phyloP scores from a whole-genome alignment of 2,113 vertebrate genomes.

The Marmota monax region DNA sequence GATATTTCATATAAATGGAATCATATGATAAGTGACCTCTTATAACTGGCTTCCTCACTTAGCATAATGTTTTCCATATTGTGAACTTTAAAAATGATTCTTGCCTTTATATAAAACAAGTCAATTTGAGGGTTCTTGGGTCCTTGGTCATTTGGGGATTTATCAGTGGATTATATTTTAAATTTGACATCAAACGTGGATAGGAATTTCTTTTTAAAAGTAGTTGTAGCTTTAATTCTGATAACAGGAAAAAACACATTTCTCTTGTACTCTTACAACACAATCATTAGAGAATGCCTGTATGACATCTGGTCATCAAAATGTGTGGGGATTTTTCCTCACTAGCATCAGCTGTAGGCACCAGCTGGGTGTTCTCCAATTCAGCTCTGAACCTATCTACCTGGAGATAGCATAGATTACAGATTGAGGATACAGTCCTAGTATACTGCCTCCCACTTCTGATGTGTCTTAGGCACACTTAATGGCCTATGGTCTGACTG shows the following conservation, averaged over 20 bases:
- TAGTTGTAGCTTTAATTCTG: not conserved
- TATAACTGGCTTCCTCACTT: slow-evolving; percentile 24
- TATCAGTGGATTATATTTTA: not conserved
- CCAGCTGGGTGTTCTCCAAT: not conserved
- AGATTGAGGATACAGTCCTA: no score
- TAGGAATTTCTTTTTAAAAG: not conserved
- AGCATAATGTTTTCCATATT: not conserved
- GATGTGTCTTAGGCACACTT: not conserved
- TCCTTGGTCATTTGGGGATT: not conserved
- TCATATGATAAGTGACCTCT: not conserved
- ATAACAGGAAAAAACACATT: not conserved
- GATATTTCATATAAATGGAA: not conserved
- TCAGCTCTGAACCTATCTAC: not conserved
- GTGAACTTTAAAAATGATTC: slow-evolving; percentile 2
- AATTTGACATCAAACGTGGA: not conserved
- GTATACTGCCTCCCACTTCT: not conserved
- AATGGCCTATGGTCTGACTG: not conserved
- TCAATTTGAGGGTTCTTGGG: not conserved
- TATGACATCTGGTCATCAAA: not conserved
- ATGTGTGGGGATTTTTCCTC: not conserved
- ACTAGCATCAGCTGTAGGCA: not conserved
- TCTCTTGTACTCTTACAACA: not conserved
- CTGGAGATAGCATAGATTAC: not conserved
- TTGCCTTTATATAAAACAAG: slow-evolving; percentile 6
- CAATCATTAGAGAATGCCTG: not conserved